Conservation (phyloP, 2,797 vertebrate species). For the Trematomus bernacchii region DNA sequence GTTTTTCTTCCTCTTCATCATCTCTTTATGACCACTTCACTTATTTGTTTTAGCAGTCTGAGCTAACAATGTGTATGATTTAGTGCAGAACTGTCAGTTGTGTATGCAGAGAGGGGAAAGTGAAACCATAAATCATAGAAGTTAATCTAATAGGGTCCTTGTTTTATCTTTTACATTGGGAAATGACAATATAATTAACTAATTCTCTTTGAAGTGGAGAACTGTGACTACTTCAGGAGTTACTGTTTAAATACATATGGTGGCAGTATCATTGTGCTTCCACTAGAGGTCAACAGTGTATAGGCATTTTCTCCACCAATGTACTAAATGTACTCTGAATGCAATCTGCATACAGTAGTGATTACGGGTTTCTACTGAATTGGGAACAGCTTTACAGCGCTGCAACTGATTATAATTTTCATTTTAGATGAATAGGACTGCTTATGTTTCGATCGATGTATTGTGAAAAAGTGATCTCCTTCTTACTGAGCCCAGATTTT, state of each 20-base stretch:
- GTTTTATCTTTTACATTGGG: not conserved
- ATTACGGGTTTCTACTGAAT: not conserved
- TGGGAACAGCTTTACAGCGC: not conserved
- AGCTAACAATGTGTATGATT: slow-evolving; percentile 3
- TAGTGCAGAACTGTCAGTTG: not conserved
- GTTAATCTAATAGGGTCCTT: not conserved
- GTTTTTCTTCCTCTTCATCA: slow-evolving; percentile 2
- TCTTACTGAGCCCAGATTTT: not conserved
- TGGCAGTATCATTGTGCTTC: not conserved
- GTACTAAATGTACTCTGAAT: not conserved
- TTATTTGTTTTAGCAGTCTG: not conserved
- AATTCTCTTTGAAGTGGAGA: not conserved
- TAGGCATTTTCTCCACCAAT: not conserved
- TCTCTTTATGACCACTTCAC: not conserved
- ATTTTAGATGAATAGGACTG: not conserved
- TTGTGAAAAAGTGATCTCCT: no score
- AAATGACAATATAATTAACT: not conserved
- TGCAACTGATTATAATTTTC: not conserved
- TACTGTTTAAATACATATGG: not conserved
- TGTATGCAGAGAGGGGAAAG: slow-evolving; percentile 14
- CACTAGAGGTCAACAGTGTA: slow-evolving; percentile 68
- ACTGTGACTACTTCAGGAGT: not conserved
- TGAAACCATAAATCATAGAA: slow-evolving; percentile 12
- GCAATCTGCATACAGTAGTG: not conserved
- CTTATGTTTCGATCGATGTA: not conserved